Evolutionary conservation across 2,888 invertebrate species (phyloP).

Genomic region (Netelia inedita): DNA sequence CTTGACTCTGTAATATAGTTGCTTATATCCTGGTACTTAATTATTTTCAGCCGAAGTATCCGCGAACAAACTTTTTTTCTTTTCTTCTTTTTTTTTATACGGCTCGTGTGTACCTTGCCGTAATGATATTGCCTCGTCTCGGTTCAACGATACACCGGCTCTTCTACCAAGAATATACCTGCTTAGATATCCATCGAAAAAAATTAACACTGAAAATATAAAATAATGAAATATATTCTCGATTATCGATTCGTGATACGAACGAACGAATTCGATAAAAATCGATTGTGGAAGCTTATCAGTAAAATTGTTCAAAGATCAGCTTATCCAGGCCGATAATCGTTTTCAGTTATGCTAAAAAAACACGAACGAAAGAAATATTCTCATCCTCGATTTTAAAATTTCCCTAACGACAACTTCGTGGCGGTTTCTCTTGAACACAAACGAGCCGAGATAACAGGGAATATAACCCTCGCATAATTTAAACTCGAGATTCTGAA

Average conservation of each 20-base stretch:
- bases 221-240: too few relatives aligned
- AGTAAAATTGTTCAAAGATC: too few relatives aligned
- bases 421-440: background rate
- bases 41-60: conserved; percentile 12
- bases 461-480: conserved; percentile 27
- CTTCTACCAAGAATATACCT: too few relatives aligned
- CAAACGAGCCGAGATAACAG: conserved; percentile 16
- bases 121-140: background rate
- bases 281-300: too few relatives aligned
- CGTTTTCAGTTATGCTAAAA: background rate
- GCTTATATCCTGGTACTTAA: conserved; percentile 23
- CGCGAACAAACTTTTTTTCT: background rate
- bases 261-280: too few relatives aligned
- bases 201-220: too few relatives aligned
- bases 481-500: conserved; percentile 12
- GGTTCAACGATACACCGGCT: background rate
- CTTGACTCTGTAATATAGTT: conserved; percentile 37
- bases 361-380: background rate
- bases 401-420: conserved; percentile 16
- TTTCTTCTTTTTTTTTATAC: background rate
- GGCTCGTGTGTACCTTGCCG: background rate
- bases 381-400: background rate
- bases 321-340: too few relatives aligned
- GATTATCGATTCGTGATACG: too few relatives aligned
- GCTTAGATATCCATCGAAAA: too few relatives aligned